Percentiles rank a stretch among this genome's conserved stretches.
phyloP scores from a whole-genome alignment of 1,140 invertebrate genomes.

The Pomacea maculata region DNA sequence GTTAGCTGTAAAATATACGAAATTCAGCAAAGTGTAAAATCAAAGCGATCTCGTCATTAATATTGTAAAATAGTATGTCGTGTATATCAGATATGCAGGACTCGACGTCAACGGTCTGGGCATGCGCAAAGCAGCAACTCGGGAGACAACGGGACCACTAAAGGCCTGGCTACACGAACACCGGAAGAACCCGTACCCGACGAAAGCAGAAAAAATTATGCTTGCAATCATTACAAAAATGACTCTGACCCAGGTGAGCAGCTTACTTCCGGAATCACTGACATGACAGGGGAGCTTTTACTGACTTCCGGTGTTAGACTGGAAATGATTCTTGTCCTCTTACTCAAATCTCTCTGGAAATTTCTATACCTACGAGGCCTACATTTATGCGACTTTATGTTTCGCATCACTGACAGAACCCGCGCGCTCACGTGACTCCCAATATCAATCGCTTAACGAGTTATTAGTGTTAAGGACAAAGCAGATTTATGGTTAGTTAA shows the following conservation, averaged over 20 bases:
- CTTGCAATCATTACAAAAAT: slow-evolving; percentile 98
- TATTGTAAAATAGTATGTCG: background rate
- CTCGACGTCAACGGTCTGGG: slow-evolving; percentile 92
- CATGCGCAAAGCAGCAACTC: slow-evolving; percentile 91
- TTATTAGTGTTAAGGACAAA: too few relatives aligned
- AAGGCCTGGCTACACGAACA: slow-evolving; percentile 98
- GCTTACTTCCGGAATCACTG: background rate
- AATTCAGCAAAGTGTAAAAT: background rate
- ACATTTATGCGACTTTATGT: too few relatives aligned
- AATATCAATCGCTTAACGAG: too few relatives aligned
- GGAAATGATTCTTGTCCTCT: too few relatives aligned
- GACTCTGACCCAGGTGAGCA: slow-evolving; percentile 85
- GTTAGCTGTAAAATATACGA: too few relatives aligned
- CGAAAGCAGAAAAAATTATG: slow-evolving; percentile 99
- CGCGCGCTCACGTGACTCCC: too few relatives aligned
- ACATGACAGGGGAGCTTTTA: too few relatives aligned
- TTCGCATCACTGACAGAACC: too few relatives aligned
- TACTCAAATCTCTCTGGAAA: too few relatives aligned
- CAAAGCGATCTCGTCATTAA: background rate
- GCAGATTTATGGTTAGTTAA: too few relatives aligned
- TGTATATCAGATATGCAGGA: slow-evolving; percentile 67
- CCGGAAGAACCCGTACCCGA: slow-evolving; percentile 98
- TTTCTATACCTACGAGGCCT: too few relatives aligned
- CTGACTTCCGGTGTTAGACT: too few relatives aligned
- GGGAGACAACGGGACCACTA: slow-evolving; percentile 92